A percentile compares a stretch with the other conserved stretches of the same genome.
Conservation (phyloP, 2,113 vertebrate genomes). For the Nycticorax nycticorax region DNA sequence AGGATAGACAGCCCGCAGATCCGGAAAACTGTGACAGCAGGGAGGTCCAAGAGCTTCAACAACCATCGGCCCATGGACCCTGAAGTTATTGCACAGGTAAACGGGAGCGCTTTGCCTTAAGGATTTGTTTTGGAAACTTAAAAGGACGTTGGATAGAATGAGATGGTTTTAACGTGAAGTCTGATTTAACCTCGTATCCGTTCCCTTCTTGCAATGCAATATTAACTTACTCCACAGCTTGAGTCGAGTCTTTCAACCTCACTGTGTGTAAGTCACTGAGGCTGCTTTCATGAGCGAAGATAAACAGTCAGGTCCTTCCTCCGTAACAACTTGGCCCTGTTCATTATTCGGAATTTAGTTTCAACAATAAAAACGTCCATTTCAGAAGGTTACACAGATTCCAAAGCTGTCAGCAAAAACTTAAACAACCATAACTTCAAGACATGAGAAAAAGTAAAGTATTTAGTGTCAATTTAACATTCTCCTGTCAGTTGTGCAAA, state of each 20-base stretch:
- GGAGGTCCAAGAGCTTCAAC: conserved; percentile 98
- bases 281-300: background rate
- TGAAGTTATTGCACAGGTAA: conserved; percentile 91
- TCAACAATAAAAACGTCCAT: background rate
- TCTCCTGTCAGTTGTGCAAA: background rate
- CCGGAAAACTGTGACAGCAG: conserved; percentile 85
- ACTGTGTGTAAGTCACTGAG: background rate
- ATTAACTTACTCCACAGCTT: background rate
- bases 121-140: rapidly evolving
- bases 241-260: background rate
- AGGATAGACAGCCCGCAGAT: conserved; percentile 94
- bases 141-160: background rate
- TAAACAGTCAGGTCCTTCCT: background rate
- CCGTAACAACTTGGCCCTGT: background rate
- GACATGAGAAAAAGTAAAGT: background rate
- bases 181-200: background rate
- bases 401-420: background rate
- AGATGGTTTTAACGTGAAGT: rapidly evolving
- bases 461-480: background rate
- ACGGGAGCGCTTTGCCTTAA: background rate
- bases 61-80: conserved; percentile 95
- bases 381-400: background rate
- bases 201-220: background rate
- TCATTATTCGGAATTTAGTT: background rate
- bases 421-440: background rate